Evolutionary conservation across 2,888 invertebrate genomes (phyloP).

Genomic region (Agrotis segetum): DNA sequence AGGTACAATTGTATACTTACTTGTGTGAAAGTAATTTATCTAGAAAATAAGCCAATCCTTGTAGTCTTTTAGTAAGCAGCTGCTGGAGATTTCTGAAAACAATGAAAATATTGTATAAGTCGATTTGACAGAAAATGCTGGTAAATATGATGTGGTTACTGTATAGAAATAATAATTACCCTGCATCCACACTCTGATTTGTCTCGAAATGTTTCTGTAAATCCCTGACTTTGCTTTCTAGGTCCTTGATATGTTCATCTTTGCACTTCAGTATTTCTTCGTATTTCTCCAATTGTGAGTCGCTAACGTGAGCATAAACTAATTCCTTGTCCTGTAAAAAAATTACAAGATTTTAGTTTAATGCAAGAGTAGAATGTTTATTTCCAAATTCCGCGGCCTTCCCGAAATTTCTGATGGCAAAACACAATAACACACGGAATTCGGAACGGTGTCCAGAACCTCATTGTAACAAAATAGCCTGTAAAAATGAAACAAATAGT

Average conservation of each 20-base stretch:
- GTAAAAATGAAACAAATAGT: constrained; percentile 2
- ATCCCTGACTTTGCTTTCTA: constrained; percentile 86
- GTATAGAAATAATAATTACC: constrained; percentile 68
- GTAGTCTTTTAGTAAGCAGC: constrained; percentile 91
- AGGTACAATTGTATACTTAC: constrained; percentile 71
- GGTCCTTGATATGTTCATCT: constrained; percentile 89
- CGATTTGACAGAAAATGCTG: not conserved
- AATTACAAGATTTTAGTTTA: not conserved
- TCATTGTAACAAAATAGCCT: too few relatives aligned
- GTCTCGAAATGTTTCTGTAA: constrained; percentile 83
- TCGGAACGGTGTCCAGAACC: too few relatives aligned
- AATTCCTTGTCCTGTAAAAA: constrained; percentile 83
- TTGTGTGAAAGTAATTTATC: constrained; percentile 92
- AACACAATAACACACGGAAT: too few relatives aligned
- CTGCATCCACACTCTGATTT: constrained; percentile 73
- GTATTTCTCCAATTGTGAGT: constrained; percentile 86
- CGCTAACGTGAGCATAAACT: constrained; percentile 84
- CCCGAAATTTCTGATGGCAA: too few relatives aligned
- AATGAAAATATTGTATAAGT: constrained; percentile 12
- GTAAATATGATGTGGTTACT: not conserved
- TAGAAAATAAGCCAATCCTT: constrained; percentile 92
- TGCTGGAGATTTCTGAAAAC: constrained; percentile 86
- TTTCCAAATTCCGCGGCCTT: not conserved
- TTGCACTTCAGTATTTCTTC: constrained; percentile 89
- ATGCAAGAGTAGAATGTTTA: not conserved